Evolutionary conservation across 2,113 vertebrate genomes (phyloP).

Genomic region (Upupa epops): DNA sequence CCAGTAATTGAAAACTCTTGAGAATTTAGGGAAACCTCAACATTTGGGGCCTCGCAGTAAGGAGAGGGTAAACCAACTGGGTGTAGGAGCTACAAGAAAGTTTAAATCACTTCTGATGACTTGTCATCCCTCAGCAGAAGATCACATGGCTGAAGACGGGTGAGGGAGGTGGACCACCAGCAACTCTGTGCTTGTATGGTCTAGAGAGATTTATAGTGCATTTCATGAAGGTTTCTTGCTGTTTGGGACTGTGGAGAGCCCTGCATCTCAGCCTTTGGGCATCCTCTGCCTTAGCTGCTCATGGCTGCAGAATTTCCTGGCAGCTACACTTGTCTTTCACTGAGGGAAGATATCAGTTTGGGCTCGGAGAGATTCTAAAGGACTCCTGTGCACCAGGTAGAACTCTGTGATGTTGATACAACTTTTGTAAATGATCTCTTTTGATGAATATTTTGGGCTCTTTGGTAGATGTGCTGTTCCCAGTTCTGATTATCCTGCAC

Average conservation of each 20-base stretch:
- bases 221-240: background rate
- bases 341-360: background rate
- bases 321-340: background rate
- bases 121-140: background rate
- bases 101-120: background rate
- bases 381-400: background rate
- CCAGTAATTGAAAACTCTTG: background rate
- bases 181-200: background rate
- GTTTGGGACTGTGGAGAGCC: background rate
- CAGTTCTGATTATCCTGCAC: background rate
- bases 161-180: background rate
- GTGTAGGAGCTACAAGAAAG: background rate
- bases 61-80: background rate
- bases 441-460: background rate
- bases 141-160: background rate
- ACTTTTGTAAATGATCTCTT: background rate
- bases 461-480: background rate
- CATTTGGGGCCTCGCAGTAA: background rate
- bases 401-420: background rate
- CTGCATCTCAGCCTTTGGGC: background rate
- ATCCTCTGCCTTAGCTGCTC: background rate
- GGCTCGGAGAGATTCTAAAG: background rate
- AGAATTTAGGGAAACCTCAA: background rate
- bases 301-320: background rate
- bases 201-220: fast-evolving